phyloP scores from a whole-genome alignment of 2,113 vertebrate genomes.

The Microtus oregoni region DNA sequence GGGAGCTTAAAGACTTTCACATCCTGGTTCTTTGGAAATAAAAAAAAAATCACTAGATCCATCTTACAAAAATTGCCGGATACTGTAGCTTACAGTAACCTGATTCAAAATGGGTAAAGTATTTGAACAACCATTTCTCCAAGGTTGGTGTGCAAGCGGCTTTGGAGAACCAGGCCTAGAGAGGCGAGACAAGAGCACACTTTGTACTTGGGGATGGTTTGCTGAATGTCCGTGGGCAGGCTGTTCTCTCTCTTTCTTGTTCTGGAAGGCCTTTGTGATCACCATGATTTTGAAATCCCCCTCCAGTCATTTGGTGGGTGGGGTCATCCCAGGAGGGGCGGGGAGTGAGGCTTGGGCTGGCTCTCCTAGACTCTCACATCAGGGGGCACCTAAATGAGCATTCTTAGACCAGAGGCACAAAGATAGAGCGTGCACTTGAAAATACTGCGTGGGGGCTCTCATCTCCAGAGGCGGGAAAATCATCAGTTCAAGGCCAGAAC shows the following conservation, averaged over 20 bases:
- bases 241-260: neutral
- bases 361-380: neutral
- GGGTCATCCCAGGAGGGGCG: neutral
- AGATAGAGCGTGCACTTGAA: neutral
- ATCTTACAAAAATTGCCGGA: neutral
- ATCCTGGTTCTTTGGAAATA: neutral
- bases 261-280: neutral
- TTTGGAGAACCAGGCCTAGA: neutral
- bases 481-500: neutral
- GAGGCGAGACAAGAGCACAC: neutral
- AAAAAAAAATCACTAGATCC: constrained; percentile 22
- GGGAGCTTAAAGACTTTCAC: neutral
- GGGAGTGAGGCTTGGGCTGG: neutral
- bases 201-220: neutral
- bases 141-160: neutral
- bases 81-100: neutral
- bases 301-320: neutral
- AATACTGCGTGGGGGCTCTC: neutral
- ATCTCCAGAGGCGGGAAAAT: neutral
- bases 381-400: neutral
- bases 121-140: neutral
- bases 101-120: neutral
- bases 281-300: neutral
- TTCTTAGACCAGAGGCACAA: neutral
- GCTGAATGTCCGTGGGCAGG: neutral